Evolutionary conservation across 2,888 invertebrate species (phyloP).

Genomic region (Polymixis lichenea): DNA sequence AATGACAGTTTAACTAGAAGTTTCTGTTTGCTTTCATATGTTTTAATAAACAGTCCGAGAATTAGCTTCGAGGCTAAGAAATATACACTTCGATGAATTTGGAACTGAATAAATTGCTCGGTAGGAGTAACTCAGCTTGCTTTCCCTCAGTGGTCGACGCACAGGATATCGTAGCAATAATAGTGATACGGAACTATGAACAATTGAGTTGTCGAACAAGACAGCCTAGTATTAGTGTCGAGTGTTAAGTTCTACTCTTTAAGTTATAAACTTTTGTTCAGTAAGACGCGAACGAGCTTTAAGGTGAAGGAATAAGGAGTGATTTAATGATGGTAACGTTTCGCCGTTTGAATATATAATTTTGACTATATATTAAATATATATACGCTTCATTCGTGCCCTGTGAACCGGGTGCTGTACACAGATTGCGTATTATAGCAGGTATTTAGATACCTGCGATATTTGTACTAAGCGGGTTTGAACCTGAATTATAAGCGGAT

Average conservation of each 20-base stretch:
- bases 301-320: constrained; percentile 62
- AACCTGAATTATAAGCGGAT: constrained; percentile 16
- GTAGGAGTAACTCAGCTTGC: constrained; percentile 32
- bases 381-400: constrained; percentile 54
- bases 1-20: constrained; percentile 58
- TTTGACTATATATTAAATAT: constrained; percentile 60
- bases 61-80: constrained; percentile 12
- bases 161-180: constrained; percentile 66
- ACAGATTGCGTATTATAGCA: constrained; percentile 50
- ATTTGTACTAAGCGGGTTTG: constrained; percentile 36
- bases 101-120: constrained; percentile 26
- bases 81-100: constrained; percentile 7
- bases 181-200: constrained; percentile 66
- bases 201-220: constrained; percentile 59
- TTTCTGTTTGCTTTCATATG: constrained; percentile 58
- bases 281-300: constrained; percentile 69
- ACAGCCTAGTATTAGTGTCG: constrained; percentile 67
- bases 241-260: constrained; percentile 66
- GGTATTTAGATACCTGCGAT: constrained; percentile 27
- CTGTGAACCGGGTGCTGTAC: constrained; percentile 39
- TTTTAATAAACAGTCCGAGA: constrained; percentile 24
- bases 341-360: constrained; percentile 60
- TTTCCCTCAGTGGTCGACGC: constrained; percentile 60
- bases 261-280: constrained; percentile 67
- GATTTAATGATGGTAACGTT: constrained; percentile 59